Conservation (phyloP, 2,113 vertebrate genomes). For the Nansenia antarctica region DNA sequence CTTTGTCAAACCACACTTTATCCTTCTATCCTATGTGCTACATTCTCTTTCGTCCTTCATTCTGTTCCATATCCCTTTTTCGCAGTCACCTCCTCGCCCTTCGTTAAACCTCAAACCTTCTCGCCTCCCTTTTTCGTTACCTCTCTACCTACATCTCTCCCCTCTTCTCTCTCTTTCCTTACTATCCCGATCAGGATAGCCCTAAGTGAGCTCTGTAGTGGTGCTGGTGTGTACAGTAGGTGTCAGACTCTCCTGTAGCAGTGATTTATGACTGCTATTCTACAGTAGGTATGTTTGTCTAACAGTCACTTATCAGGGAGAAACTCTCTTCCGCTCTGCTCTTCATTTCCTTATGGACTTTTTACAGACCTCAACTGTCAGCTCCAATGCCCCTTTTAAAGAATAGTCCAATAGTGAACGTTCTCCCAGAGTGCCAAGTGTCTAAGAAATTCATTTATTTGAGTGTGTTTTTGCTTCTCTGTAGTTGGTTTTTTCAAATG, state of each 20-base stretch:
- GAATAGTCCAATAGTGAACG: constrained; percentile 16
- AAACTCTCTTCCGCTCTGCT: constrained; percentile 30
- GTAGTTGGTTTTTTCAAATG: background rate
- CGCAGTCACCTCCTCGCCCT: too few species aligned
- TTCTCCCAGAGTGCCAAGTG: constrained; percentile 3
- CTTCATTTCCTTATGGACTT: constrained; percentile 47
- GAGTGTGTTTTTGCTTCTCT: constrained; percentile 15
- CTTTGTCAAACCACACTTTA: too few species aligned
- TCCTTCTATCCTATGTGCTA: too few species aligned
- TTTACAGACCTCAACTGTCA: constrained; percentile 42
- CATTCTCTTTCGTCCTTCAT: too few species aligned
- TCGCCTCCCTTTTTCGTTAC: background rate
- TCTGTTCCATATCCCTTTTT: too few species aligned
- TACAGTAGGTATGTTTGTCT: constrained; percentile 49
- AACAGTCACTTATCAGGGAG: constrained; percentile 45
- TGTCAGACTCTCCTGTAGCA: background rate
- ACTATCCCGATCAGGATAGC: constrained; percentile 18
- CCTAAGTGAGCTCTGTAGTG: constrained; percentile 43
- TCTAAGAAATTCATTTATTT: constrained; percentile 28
- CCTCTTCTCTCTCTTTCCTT: constrained; percentile 11
- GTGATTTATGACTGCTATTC: constrained; percentile 56
- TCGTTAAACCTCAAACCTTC: too few species aligned
- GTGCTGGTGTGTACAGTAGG: background rate
- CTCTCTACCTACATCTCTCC: constrained; percentile 8
- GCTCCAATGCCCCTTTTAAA: constrained; percentile 36